Evolutionary conservation across 1,140 invertebrate genomes (phyloP), one percentile per base, ranked within the genome.

Genomic region (Epicauta chinensis): DNA sequence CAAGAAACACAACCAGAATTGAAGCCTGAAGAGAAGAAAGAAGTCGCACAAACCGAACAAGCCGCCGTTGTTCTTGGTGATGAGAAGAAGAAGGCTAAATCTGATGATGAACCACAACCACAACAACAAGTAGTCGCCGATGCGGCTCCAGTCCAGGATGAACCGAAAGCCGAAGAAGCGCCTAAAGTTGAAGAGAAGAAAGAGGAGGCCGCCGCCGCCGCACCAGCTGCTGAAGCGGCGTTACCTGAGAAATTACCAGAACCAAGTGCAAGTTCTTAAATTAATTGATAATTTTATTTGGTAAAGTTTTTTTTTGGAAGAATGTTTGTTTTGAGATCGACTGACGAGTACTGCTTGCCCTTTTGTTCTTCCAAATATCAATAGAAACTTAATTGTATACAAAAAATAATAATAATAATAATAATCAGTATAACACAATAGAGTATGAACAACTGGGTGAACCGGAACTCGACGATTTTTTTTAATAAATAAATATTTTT

Each of bases 191-290:
- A 59, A 29, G 54, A 55, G 23, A 56, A 57, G 60, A 55, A 48
- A 43, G 59, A 59, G 43, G 61, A 66, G 40, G 56, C 59, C 41
- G 58, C 58, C 54, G 43, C 56, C 54, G 55, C 57, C 36, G 56
- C 60, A 59, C 52, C 59, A 11, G 62, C 61, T 61, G 56, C 49
- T 43, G 60, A 60, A 43, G 62, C 65, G 41, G 44, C 45, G 16
- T 31, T 44, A 29, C 48, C 53, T 39, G 58, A 62, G 46, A 60
- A 59, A 57, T 47, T 60, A 56, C 57, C 59, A 40, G 58, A 61
- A 61, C 52, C 59, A 12, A 62, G 61, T 61, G 53, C 62, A 54
- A 66, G 62, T 60, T 64, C 64, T 59, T 64, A 60, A 66, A 58
- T 49, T 38, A 34, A 10, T 36, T n/a, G n/a, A n/a, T n/a, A n/a